Base-by-base conservation (phyloP, 2,888 invertebrate species). In the Mimumesa dahlbomi region DNA sequence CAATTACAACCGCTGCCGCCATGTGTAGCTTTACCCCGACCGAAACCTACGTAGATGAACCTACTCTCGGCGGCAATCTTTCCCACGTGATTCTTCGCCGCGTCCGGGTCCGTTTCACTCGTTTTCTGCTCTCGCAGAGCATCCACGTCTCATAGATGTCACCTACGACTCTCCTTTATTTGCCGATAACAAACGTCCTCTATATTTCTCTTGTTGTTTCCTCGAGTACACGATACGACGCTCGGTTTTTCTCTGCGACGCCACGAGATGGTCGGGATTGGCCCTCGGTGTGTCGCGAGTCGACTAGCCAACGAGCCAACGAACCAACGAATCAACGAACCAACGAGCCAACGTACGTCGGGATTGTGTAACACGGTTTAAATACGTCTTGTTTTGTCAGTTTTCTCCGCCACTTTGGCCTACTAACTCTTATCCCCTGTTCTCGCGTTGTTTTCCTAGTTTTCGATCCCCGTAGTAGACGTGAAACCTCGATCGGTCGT, bases 1-100 rank as follows among this genome's bases (percentile, higher is more conserved):
- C 78, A 80, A 78, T 78, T 78, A 77, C 65, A 64, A 50, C 42
- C 58, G 36, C 58, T 38, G 50, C 36, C 52, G 53, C 29, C 48
- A 57, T 38, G n/a, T n/a, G n/a, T n/a, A 43, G 38, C 49, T 70
- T 54, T 63, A 71, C 64, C 50, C 71, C 50, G 50, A 43, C 40
- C 38, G 59, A 56, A 50, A 61, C 59, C 58, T 49, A 29, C 49
- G 50, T 21, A n/a, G 22, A 57, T 36, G 31, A 62, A 29, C 56
- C 19, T 54, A 69, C 69, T 71, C 48, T 50, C 57, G 53, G 14
- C n/a, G n/a, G 56, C 31, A 19, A 31, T 25, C 22, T 4, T 25
- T 43, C 34, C 19, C 14, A 14, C 7, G 31, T 34, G n/a, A 4
- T 16, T 2, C 14, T 21, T 13, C 22, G 4, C n/a, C n/a, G 11